Evolutionary conservation across 1,140 invertebrate species (phyloP).

Genomic region (Branchinecta lindahli): DNA sequence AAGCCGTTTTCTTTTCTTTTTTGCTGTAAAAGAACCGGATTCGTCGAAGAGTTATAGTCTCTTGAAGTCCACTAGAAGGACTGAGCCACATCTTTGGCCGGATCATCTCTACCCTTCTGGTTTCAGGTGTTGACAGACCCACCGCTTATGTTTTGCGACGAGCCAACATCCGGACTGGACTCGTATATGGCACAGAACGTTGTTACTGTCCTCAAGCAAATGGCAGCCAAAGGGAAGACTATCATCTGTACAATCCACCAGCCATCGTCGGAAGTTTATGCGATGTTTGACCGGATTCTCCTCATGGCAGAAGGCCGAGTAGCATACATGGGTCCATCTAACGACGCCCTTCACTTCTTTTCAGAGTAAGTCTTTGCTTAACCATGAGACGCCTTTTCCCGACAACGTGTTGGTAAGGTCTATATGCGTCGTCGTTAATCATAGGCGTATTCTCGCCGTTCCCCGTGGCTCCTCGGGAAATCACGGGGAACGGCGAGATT

Average conservation of each 20-base stretch:
- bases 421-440: too few relatives aligned
- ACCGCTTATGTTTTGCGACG: conserved; percentile 88
- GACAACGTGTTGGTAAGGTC: too few relatives aligned
- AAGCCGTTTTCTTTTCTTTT: too few relatives aligned
- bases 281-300: conserved; percentile 76
- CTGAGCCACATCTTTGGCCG: too few relatives aligned
- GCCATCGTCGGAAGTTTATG: conserved; percentile 82
- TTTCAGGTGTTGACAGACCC: conserved; percentile 77
- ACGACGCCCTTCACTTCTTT: conserved; percentile 65
- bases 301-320: conserved; percentile 82
- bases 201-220: conserved; percentile 32
- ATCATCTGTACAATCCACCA: conserved; percentile 91
- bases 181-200: conserved; percentile 84
- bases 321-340: conserved; percentile 68
- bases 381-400: not conserved
- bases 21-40: too few relatives aligned
- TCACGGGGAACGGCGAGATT: too few relatives aligned
- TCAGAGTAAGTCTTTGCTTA: conserved; percentile 44
- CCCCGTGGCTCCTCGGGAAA: too few relatives aligned
- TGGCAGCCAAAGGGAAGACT: conserved; percentile 68
- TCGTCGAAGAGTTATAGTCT: too few relatives aligned
- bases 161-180: conserved; percentile 89
- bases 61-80: too few relatives aligned
- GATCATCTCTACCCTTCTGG: conserved; percentile 15
- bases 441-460: too few relatives aligned